Conservation (phyloP, 2,888 invertebrate species). For the Dione vanillae region DNA sequence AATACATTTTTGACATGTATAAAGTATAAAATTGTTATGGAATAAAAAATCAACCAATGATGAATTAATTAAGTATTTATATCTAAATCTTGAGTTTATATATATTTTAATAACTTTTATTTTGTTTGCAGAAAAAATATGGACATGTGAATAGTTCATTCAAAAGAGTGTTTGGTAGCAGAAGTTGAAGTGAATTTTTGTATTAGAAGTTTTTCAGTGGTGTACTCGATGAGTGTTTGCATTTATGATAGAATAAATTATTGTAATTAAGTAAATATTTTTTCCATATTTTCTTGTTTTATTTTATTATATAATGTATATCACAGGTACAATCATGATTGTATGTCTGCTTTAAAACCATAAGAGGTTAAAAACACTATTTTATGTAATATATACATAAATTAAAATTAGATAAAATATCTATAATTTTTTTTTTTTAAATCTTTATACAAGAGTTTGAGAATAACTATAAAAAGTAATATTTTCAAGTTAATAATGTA, state of each 20-base stretch:
- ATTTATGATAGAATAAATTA: constrained; percentile 72
- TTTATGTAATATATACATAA: no score
- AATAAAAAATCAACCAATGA: no score
- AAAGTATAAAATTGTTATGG: background rate
- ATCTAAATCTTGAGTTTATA: background rate
- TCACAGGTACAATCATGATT: background rate
- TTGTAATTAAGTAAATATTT: constrained; percentile 72
- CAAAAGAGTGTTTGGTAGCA: constrained; percentile 37
- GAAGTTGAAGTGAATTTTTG: constrained; percentile 42
- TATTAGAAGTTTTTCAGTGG: constrained; percentile 45
- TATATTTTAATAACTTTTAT: background rate
- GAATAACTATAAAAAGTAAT: no score
- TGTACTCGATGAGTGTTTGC: constrained; percentile 55
- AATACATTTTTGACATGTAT: constrained; percentile 45
- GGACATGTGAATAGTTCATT: constrained; percentile 50
- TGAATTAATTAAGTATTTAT: no score
- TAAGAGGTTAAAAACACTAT: no score
- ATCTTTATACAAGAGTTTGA: no score
- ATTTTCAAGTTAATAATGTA: no score
- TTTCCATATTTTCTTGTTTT: constrained; percentile 50
- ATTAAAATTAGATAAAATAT: no score
- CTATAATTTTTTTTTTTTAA: no score
- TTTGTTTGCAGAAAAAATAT: constrained; percentile 53
- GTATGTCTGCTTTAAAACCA: no score
- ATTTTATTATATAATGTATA: constrained; percentile 11